Evolutionary conservation across 2,113 vertebrate genomes (phyloP).

Genomic region (Pelecanus crispus): DNA sequence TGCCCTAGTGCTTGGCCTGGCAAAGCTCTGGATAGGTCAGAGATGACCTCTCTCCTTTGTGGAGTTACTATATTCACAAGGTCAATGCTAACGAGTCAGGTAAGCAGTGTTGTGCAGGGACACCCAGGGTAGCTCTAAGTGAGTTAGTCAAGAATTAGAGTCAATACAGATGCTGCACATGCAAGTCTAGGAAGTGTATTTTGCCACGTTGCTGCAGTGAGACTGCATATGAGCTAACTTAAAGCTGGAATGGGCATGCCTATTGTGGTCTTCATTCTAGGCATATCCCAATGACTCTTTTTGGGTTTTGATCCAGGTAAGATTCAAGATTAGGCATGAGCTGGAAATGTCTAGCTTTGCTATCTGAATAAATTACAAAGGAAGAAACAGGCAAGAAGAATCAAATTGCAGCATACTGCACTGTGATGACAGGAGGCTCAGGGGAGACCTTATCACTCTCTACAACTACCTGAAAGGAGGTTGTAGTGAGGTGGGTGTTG

Average conservation of each 20-base stretch:
- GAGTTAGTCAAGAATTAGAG: not conserved
- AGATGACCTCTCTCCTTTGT: not conserved
- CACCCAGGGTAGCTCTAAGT: not conserved
- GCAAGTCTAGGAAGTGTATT: not conserved
- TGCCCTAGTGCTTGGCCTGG: not conserved
- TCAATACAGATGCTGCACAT: fast-evolving
- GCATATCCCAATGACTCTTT: not conserved
- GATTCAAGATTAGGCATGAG: not conserved
- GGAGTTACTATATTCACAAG: not conserved
- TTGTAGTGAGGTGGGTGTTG: too few species aligned
- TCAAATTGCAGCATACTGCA: not conserved
- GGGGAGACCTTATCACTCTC: too few species aligned
- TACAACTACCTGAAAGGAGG: too few species aligned
- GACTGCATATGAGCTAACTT: not conserved
- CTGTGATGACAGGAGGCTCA: not conserved
- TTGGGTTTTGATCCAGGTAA: not conserved
- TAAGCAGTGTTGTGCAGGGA: too few species aligned
- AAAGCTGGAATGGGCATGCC: not conserved
- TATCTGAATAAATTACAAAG: not conserved
- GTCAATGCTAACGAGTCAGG: not conserved
- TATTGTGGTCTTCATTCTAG: not conserved
- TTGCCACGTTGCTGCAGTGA: not conserved
- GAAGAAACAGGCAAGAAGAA: not conserved
- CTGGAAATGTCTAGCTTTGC: not conserved
- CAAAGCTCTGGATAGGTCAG: not conserved